A percentile compares a stretch with the other conserved stretches of the same genome.
These are phyloP conservation scores for Eustalomyia histrio DNA, from an alignment of 2,888 invertebrate species.

Conservation along the genomic window DNA sequence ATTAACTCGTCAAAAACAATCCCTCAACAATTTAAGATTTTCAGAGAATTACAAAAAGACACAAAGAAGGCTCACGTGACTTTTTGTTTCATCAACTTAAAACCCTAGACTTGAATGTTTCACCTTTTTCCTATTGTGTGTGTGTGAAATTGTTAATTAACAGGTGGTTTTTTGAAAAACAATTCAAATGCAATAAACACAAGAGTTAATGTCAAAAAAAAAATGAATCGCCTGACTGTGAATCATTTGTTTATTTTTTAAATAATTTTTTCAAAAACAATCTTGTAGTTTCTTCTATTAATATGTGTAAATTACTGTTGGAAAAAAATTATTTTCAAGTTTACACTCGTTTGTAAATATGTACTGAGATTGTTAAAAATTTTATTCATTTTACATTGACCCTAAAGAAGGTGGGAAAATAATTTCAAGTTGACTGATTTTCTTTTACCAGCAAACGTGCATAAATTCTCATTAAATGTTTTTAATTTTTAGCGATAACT, in stretches of 20 bases:
- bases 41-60: too few relatives aligned
- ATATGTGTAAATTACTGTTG: not conserved
- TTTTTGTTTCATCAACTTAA: not conserved
- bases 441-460: not conserved
- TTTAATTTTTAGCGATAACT: too few relatives aligned
- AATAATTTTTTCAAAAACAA: not conserved
- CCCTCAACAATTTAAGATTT: too few relatives aligned
- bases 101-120: conserved; percentile 4
- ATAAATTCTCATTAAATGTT: too few relatives aligned
- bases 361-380: too few relatives aligned
- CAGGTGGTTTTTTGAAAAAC: conserved; percentile 21
- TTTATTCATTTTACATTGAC: conserved; percentile 35
- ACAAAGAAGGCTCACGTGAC: not conserved
- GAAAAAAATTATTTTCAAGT: conserved; percentile 44
- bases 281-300: not conserved
- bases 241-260: conserved; percentile 48
- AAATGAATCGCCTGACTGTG: conserved; percentile 37
- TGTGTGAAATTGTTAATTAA: conserved; percentile 39
- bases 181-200: conserved; percentile 31
- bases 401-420: conserved; percentile 42
- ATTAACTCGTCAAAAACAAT: too few relatives aligned
- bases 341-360: conserved; percentile 1
- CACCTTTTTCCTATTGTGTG: conserved; percentile 7
- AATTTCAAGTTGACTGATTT: conserved; percentile 12
- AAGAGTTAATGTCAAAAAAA: not conserved